Percentiles rank a stretch among this genome's conserved stretches.
phyloP scores from a whole-genome alignment of 2,113 vertebrate species.

The Xyliphius kryptos region DNA sequence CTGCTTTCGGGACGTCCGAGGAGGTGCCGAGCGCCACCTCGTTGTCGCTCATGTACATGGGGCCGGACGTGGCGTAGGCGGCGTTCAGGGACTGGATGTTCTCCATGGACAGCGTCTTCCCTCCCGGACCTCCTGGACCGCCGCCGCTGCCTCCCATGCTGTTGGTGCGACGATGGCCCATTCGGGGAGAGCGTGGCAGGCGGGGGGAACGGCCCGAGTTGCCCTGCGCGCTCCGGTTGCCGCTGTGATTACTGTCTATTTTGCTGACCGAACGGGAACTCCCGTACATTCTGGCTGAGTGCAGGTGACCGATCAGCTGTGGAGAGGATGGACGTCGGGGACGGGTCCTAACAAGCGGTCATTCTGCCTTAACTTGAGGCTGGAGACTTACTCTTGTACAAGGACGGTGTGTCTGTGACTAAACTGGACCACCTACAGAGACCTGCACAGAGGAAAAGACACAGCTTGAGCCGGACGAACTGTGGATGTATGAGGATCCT shows the following conservation, averaged over 20 bases:
- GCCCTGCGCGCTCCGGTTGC: slow-evolving; percentile 67
- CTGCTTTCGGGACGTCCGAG: slow-evolving; percentile 81
- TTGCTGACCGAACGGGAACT: slow-evolving; percentile 91
- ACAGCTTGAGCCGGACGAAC: slow-evolving; percentile 15
- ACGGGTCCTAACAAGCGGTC: slow-evolving; percentile 21
- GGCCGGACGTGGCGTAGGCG: slow-evolving; percentile 90
- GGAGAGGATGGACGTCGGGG: slow-evolving; percentile 3
- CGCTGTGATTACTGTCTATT: slow-evolving; percentile 72
- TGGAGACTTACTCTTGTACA: slow-evolving; percentile 1
- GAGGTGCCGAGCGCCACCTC: slow-evolving; percentile 80
- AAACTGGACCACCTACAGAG: slow-evolving; percentile 16
- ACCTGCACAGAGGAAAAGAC: slow-evolving; percentile 20
- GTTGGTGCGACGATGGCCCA: slow-evolving; percentile 94
- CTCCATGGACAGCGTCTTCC: slow-evolving; percentile 92
- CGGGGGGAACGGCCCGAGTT: slow-evolving; percentile 91
- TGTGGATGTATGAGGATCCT: not conserved
- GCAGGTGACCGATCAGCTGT: not conserved
- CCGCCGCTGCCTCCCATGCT: slow-evolving; percentile 90
- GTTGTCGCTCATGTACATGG: slow-evolving; percentile 96
- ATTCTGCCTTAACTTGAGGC: slow-evolving; percentile 15
- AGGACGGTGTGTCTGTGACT: slow-evolving; percentile 5
- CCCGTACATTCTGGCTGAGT: slow-evolving; percentile 76
- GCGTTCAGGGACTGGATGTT: no score
- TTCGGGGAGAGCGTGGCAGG: slow-evolving; percentile 87
- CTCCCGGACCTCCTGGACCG: slow-evolving; percentile 72